Conservation (phyloP, 2,113 vertebrate species). For the Caloenas nicobarica region DNA sequence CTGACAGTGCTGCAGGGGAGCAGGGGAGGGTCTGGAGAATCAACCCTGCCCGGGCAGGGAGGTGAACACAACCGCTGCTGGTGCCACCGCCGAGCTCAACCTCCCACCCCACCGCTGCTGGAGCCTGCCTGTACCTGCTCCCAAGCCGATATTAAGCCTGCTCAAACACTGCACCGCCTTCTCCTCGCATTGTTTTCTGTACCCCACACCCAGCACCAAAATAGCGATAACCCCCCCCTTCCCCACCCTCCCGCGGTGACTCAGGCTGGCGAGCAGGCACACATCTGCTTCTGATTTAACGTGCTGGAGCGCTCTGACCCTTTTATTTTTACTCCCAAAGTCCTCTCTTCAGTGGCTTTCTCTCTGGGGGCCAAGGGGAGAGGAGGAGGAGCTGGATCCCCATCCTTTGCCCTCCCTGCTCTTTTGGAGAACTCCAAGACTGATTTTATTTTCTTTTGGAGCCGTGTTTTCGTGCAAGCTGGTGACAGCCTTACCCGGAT, state of each 20-base stretch:
- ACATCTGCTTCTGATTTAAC: constrained; percentile 77
- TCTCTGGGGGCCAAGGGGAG: not conserved
- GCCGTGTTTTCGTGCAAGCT: not conserved
- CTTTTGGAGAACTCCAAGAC: not conserved
- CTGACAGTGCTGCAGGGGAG: not conserved
- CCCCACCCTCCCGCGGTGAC: constrained; percentile 60
- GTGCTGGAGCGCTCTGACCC: constrained; percentile 28
- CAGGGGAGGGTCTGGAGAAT: not conserved
- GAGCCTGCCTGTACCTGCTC: constrained; percentile 75
- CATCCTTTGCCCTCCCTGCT: not conserved
- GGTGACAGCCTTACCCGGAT: constrained; percentile 22
- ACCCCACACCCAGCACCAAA: constrained; percentile 73
- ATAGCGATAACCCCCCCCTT: constrained; percentile 68
- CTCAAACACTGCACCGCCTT: constrained; percentile 69
- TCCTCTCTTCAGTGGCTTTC: not conserved
- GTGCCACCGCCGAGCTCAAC: not conserved
- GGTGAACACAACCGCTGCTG: not conserved
- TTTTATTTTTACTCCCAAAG: constrained; percentile 52
- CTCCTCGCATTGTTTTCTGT: constrained; percentile 71
- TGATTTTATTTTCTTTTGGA: constrained; percentile 25
- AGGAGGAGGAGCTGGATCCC: not conserved
- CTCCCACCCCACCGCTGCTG: constrained; percentile 2
- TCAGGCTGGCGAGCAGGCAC: constrained; percentile 70
- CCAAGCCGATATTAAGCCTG: constrained; percentile 49
- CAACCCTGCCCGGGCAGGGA: not conserved